These are phyloP conservation scores for Aphidius ervi DNA, from an alignment of 1,140 invertebrate species.

Conservation along the genomic window DNA sequence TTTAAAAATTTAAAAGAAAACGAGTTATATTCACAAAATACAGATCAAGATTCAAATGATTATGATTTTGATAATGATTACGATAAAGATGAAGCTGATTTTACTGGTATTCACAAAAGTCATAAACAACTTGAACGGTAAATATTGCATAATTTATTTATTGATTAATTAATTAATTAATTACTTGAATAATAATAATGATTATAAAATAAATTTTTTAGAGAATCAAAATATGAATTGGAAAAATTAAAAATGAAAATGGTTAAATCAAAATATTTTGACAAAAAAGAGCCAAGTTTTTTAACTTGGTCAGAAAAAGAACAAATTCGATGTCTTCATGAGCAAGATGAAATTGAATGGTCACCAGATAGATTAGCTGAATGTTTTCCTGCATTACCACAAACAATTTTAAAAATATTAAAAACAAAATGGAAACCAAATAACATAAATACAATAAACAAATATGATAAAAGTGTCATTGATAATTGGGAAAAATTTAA, in stretches of 20 bases:
- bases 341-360: slow-evolving; percentile 68
- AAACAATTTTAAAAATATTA: slow-evolving; percentile 58
- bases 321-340: slow-evolving; percentile 70
- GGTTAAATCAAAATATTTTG: slow-evolving; percentile 71
- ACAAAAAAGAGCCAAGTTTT: slow-evolving; percentile 65
- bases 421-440: slow-evolving; percentile 61
- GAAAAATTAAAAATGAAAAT: slow-evolving; percentile 58
- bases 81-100: slow-evolving; percentile 52
- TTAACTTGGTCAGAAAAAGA: slow-evolving; percentile 80
- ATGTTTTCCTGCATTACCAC: slow-evolving; percentile 72
- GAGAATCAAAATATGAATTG: slow-evolving; percentile 41
- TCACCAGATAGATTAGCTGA: slow-evolving; percentile 66
- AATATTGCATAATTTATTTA: slow-evolving; percentile 6
- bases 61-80: slow-evolving; percentile 34
- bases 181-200: too few relatives aligned
- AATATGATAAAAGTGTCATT: slow-evolving; percentile 63
- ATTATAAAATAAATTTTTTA: slow-evolving; percentile 12
- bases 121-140: slow-evolving; percentile 45
- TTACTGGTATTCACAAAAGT: slow-evolving; percentile 42
- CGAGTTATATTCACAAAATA: too few relatives aligned
- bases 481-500: slow-evolving; percentile 65
- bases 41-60: not conserved
- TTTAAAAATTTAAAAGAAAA: too few relatives aligned
- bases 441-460: slow-evolving; percentile 53
- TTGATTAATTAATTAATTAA: not conserved